Percentiles rank a stretch among this genome's conserved stretches.
These are phyloP conservation scores for Sisyra nigra DNA, from an alignment of 2,888 invertebrate genomes.

Conservation along the genomic window DNA sequence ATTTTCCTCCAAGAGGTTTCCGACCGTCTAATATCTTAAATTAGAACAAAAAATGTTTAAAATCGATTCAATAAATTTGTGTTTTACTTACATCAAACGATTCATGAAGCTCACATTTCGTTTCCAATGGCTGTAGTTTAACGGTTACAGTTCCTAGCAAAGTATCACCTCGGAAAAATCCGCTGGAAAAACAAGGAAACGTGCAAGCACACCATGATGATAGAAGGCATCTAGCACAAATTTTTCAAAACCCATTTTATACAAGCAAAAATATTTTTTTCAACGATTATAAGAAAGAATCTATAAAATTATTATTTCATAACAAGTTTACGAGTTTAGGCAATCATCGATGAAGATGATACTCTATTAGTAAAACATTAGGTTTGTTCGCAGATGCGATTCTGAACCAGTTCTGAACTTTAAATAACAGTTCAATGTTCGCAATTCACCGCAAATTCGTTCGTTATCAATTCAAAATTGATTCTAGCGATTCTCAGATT, in stretches of 20 bases:
- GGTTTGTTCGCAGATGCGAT: too few species aligned
- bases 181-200: conserved; percentile 58
- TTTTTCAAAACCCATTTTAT: conserved; percentile 4
- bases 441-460: too few species aligned
- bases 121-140: conserved; percentile 81
- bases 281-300: background rate
- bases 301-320: background rate
- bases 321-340: too few species aligned
- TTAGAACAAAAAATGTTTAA: conserved; percentile 11
- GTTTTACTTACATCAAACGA: conserved; percentile 69
- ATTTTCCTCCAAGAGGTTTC: conserved; percentile 71
- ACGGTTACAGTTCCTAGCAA: conserved; percentile 68
- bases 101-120: conserved; percentile 76
- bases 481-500: too few species aligned
- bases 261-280: background rate
- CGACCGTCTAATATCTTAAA: conserved; percentile 78
- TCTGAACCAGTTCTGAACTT: too few species aligned
- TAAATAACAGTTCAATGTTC: too few species aligned
- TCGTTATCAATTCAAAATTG: too few species aligned
- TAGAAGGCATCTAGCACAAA: conserved; percentile 20
- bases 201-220: conserved; percentile 23
- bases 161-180: conserved; percentile 81
- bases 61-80: background rate
- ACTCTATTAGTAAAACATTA: too few species aligned
- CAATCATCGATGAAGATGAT: too few species aligned